These are phyloP conservation scores for Drosophila tani DNA, from an alignment of 1,140 invertebrate species.

Conservation along the genomic window DNA sequence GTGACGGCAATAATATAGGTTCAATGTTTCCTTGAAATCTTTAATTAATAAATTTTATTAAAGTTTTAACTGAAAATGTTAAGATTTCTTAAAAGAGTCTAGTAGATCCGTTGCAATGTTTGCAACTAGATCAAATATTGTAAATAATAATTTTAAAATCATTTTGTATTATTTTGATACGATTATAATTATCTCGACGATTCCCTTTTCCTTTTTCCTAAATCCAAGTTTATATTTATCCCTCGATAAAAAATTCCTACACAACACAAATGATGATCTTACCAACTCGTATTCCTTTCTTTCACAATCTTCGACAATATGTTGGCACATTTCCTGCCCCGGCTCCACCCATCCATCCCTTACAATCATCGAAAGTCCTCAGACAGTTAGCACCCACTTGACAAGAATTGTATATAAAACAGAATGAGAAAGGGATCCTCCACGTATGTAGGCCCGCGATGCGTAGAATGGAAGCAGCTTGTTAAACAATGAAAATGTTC, in stretches of 20 bases:
- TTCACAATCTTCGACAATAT: slow-evolving; percentile 38
- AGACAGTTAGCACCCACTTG: slow-evolving; percentile 73
- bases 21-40: no score
- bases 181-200: no score
- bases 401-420: slow-evolving; percentile 71
- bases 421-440: slow-evolving; percentile 26
- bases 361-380: slow-evolving; percentile 36
- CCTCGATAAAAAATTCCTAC: not conserved
- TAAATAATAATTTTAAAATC: no score
- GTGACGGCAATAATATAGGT: no score
- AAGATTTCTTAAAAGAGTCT: no score
- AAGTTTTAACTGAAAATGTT: no score
- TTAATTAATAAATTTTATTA: no score
- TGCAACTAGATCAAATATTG: no score
- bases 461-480: slow-evolving; percentile 23
- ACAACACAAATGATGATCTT: slow-evolving; percentile 6
- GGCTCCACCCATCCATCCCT: slow-evolving; percentile 1
- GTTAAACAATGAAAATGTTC: slow-evolving; percentile 49
- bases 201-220: not conserved
- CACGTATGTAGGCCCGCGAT: slow-evolving; percentile 18
- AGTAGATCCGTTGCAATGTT: no score
- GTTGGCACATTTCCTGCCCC: slow-evolving; percentile 53
- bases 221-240: not conserved
- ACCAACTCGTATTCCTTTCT: slow-evolving; percentile 1
- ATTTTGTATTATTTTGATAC: no score